Evolutionary conservation across 2,797 vertebrate genomes (phyloP).

Genomic region (Lithobates sylvaticus): DNA sequence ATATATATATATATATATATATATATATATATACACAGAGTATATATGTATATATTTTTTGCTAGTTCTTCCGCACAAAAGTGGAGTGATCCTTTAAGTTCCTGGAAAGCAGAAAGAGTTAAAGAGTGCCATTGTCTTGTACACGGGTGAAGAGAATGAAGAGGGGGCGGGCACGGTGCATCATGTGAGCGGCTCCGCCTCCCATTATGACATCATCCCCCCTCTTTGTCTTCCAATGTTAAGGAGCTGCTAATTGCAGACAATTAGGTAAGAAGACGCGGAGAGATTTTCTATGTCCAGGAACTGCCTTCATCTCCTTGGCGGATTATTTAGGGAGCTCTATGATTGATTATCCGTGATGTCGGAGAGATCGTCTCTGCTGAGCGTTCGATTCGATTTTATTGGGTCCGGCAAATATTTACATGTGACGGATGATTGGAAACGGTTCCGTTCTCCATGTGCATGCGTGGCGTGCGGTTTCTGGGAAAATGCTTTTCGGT

Average conservation of each 20-base stretch:
- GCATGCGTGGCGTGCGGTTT: background rate
- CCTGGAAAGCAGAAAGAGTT: too few relatives aligned
- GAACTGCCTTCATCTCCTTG: conserved; percentile 21
- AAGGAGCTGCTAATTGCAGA: conserved; percentile 16
- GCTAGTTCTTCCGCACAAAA: too few relatives aligned
- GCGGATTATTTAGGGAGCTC: background rate
- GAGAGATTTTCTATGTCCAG: conserved; percentile 32
- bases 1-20: too few relatives aligned
- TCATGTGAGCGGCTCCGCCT: conserved; percentile 58
- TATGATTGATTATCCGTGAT: background rate
- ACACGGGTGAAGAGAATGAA: too few relatives aligned
- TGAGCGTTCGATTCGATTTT: background rate
- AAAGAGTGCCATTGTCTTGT: too few relatives aligned
- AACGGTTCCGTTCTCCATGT: conserved; percentile 24
- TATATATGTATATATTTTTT: too few relatives aligned
- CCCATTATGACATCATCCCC: conserved; percentile 67
- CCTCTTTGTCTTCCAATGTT: background rate
- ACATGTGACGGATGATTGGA: conserved; percentile 1
- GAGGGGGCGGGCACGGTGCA: background rate
- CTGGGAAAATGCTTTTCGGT: background rate
- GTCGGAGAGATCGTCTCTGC: background rate
- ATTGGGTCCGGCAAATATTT: background rate
- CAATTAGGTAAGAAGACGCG: conserved; percentile 21
- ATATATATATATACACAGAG: too few relatives aligned
- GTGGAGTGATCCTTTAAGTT: too few relatives aligned